Percentiles rank a stretch among this genome's conserved stretches.
Conservation (phyloP, 2,113 vertebrate species). For the Patagioenas fasciata region DNA sequence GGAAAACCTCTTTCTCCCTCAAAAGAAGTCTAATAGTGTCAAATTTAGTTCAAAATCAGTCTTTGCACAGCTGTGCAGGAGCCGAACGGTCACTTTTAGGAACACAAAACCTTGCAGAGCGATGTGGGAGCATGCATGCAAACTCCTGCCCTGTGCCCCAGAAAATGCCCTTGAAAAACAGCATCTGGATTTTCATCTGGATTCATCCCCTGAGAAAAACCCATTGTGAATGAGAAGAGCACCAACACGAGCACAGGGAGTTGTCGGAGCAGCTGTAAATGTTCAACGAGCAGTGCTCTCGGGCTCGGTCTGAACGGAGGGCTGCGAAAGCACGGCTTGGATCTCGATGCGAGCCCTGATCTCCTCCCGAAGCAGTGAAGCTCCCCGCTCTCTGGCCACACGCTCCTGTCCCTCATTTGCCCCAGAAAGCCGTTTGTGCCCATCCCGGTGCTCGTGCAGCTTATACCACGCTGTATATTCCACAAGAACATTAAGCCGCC, state of each 20-base stretch:
- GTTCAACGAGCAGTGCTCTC: not conserved
- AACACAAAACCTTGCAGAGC: not conserved
- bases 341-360: not conserved
- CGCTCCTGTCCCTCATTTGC: not conserved
- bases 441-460: constrained; percentile 44
- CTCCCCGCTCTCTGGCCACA: not conserved
- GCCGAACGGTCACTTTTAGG: not conserved
- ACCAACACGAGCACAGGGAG: fast-evolving
- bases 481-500: constrained; percentile 24
- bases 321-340: not conserved
- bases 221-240: not conserved
- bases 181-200: not conserved
- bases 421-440: fast-evolving
- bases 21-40: not conserved
- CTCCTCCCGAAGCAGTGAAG: not conserved
- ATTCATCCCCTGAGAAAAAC: not conserved
- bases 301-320: not conserved
- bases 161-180: not conserved
- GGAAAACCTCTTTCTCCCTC: not conserved
- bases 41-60: not conserved
- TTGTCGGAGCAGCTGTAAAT: not conserved
- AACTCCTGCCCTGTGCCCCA: not conserved
- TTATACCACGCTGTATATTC: constrained; percentile 53
- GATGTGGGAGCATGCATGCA: fast-evolving
- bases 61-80: fast-evolving